Base-by-base conservation (phyloP, 2,888 invertebrate species). In the Desoria tigrina region DNA sequence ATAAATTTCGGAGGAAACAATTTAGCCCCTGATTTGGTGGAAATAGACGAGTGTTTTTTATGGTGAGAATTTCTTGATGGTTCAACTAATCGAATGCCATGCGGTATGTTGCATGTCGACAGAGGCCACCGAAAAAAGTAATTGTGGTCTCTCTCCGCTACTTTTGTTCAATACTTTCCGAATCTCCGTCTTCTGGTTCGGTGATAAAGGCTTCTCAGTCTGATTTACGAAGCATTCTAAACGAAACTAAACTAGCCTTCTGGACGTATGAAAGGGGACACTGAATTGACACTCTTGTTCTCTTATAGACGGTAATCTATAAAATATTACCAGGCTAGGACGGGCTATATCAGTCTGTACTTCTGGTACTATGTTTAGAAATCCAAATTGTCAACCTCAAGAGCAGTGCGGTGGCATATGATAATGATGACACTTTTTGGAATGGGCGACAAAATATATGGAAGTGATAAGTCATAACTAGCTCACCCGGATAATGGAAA, bases 31-130 rank as follows among this genome's bases (percentile, higher is more conserved):
- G 21, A 45, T 18, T 45, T 45, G 45, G 9, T 45, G 21, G 21
- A 45, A 45, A 45, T 45, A 21, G 45, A 45, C 45, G 45, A 21
- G 45, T 45, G 45, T 45, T 45, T 45, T 45, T 45, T 45, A 45
- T 45, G 45, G 45, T 45, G 45, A 45, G 45, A 45, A 21, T 45
- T 45, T 45, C 16, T 45, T 45, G 45, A 45, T 45, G 45, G 45
- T 45, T 45, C 45, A 45, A 45, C 45, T 45, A 45, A 45, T 45
- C 45, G 45, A 45, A 45, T 45, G 45, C 45, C 45, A 45, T 45
- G 45, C 45, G 45, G 45, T 45, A 21, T 45, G 45, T 45, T 45
- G 45, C 45, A 45, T 45, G 45, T 45, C n/a, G 16, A 21, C 45
- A 21, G 4, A 45, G 45, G 45, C 6, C 45, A 45, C 45, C 4